Conservation (phyloP, 2,113 vertebrate genomes). For the Centropus bengalensis region DNA sequence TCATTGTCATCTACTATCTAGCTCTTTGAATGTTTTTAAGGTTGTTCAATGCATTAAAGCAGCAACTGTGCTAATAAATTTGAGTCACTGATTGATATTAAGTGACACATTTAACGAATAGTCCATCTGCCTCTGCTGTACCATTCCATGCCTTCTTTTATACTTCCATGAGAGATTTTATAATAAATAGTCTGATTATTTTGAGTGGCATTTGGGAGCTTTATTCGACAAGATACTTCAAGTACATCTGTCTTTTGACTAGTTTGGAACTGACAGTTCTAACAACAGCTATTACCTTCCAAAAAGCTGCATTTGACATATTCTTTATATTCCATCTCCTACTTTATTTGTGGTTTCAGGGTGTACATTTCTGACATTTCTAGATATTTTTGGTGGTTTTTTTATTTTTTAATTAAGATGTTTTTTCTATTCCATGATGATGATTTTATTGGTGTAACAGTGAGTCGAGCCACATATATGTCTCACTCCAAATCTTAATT, state of each 20-base stretch:
- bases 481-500: background rate
- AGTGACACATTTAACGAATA: constrained; percentile 26
- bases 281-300: constrained; percentile 36
- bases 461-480: background rate
- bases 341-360: background rate
- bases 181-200: constrained; percentile 61
- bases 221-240: constrained; percentile 55
- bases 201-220: constrained; percentile 59
- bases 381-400: background rate
- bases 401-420: background rate
- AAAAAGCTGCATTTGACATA: background rate
- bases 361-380: background rate
- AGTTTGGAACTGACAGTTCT: constrained; percentile 47
- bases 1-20: background rate
- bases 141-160: background rate
- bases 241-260: constrained; percentile 42
- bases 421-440: background rate
- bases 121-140: constrained; percentile 19
- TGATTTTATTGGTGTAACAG: background rate
- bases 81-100: constrained; percentile 29
- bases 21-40: background rate
- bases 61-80: constrained; percentile 43
- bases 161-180: constrained; percentile 24
- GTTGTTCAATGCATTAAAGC: constrained; percentile 6
- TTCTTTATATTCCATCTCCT: background rate